phyloP scores from a whole-genome alignment of 2,797 vertebrate species.

The Octomys mimax region DNA sequence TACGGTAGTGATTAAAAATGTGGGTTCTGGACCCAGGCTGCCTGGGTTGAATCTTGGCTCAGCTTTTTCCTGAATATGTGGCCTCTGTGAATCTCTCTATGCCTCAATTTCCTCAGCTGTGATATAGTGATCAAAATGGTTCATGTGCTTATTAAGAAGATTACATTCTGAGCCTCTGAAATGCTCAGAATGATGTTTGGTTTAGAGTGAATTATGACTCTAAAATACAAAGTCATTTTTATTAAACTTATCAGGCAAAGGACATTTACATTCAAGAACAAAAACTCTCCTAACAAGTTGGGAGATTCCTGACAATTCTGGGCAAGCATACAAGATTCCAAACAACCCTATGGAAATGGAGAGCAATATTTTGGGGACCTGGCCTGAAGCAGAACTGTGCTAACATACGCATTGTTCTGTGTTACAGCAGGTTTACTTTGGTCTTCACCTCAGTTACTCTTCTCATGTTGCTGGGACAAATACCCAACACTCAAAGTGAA shows the following conservation, averaged over 20 bases:
- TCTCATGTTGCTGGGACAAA: too few species aligned
- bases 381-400: background rate
- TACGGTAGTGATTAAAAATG: background rate
- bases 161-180: background rate
- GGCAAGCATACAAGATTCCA: background rate
- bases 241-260: background rate
- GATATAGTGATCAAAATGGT: background rate
- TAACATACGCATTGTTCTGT: background rate
- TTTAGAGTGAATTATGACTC: background rate
- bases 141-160: background rate
- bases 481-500: too few species aligned
- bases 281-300: background rate
- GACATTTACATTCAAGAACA: background rate
- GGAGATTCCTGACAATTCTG: background rate
- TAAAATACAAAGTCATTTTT: background rate
- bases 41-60: slow-evolving; percentile 30
- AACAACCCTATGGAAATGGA: background rate
- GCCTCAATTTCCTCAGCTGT: background rate
- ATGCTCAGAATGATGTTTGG: background rate
- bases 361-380: background rate
- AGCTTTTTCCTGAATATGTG: slow-evolving; percentile 1
- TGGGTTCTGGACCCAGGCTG: background rate
- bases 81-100: slow-evolving; percentile 19
- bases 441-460: too few species aligned
- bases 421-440: background rate